Evolutionary conservation across 2,797 vertebrate species (phyloP).

Genomic region (Varecia variegata): DNA sequence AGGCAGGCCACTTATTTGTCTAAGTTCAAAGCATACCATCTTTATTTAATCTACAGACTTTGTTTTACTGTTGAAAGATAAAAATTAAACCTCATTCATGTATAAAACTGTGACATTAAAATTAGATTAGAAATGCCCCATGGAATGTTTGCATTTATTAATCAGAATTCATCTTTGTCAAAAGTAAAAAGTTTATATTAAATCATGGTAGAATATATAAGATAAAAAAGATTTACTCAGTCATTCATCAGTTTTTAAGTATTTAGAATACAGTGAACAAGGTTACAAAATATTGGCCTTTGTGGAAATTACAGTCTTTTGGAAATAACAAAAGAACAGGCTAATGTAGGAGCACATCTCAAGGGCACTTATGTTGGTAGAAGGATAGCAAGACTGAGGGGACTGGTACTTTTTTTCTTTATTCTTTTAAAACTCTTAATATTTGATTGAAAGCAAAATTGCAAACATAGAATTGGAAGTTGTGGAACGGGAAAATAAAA

Average conservation of each 20-base stretch:
- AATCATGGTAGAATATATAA: not conserved
- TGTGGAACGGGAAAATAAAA: not conserved
- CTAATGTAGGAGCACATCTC: not conserved
- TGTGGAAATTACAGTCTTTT: not conserved
- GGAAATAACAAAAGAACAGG: not conserved
- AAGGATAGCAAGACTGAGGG: not conserved
- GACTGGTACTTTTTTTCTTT: not conserved
- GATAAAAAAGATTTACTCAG: not conserved
- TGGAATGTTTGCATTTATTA: not conserved
- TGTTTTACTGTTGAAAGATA: not conserved
- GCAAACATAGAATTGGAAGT: not conserved
- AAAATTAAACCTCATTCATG: not conserved
- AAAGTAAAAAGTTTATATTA: not conserved
- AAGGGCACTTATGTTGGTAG: no score
- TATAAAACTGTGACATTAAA: constrained; percentile 1
- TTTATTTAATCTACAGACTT: constrained; percentile 3
- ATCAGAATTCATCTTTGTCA: not conserved
- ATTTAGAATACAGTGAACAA: not conserved
- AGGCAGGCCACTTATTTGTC: not conserved
- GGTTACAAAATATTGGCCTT: not conserved
- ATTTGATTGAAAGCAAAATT: not conserved
- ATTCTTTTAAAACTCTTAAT: not conserved
- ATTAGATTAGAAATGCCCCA: not conserved
- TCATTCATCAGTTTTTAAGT: not conserved
- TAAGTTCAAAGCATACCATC: not conserved